Conservation (phyloP, 2,113 vertebrate genomes). For the Nipponia nippon region DNA sequence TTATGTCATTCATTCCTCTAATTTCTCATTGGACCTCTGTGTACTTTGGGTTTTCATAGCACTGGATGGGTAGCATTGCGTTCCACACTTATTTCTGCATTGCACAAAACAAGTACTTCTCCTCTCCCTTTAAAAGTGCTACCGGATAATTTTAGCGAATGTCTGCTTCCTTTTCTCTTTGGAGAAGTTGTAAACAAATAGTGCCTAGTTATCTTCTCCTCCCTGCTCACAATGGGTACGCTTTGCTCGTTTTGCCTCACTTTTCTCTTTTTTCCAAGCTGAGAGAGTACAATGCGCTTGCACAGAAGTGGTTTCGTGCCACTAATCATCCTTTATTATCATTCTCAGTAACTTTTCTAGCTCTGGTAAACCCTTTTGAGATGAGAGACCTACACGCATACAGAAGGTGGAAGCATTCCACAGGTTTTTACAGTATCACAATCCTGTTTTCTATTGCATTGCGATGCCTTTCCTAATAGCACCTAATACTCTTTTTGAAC, state of each 20-base stretch:
- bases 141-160: neutral
- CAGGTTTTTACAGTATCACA: neutral
- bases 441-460: neutral
- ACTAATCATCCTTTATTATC: neutral
- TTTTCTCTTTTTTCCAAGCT: neutral
- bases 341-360: neutral
- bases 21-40: neutral
- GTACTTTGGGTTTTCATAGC: neutral
- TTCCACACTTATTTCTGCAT: neutral
- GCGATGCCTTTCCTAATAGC: neutral
- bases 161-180: neutral
- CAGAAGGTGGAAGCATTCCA: neutral
- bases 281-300: neutral
- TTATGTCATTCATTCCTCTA: neutral
- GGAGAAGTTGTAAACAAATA: neutral
- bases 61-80: rapidly evolving
- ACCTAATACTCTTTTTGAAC: neutral
- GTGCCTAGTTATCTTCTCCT: neutral
- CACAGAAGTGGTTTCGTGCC: neutral
- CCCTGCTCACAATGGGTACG: neutral
- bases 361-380: neutral
- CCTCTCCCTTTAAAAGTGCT: neutral
- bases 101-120: neutral
- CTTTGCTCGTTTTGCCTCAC: neutral
- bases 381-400: neutral